Conservation (phyloP, 2,797 vertebrate species). For the Momotus momota region DNA sequence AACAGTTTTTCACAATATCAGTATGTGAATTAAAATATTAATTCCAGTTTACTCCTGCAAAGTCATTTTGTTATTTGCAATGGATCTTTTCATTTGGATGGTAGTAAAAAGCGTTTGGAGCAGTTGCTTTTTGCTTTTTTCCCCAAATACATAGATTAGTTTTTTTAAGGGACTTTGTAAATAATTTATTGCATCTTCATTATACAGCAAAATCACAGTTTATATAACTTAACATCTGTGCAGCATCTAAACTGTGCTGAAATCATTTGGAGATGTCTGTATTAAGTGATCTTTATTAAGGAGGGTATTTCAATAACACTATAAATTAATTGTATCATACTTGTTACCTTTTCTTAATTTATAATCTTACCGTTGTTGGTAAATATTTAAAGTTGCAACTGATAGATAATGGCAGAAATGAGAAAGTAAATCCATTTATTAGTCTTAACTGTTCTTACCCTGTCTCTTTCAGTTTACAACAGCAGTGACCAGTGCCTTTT, state of each 20-base stretch:
- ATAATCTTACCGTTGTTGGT: not conserved
- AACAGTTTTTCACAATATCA: not conserved
- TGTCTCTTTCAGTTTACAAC: conserved; percentile 90
- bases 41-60: not conserved
- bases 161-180: not conserved
- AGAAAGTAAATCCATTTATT: not conserved
- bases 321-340: not conserved
- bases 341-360: not conserved
- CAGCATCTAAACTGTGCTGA: not conserved
- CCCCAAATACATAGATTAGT: not conserved
- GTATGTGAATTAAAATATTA: not conserved
- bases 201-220: not conserved
- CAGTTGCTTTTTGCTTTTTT: not conserved
- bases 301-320: not conserved
- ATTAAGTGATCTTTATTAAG: not conserved
- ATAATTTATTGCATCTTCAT: not conserved
- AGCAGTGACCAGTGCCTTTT: conserved; percentile 91
- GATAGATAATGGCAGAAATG: conserved; percentile 1
- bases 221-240: not conserved
- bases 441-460: conserved; percentile 41
- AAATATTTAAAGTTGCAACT: conserved; percentile 6
- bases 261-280: not conserved
- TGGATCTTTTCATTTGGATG: not conserved
- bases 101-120: not conserved
- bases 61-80: not conserved